Evolutionary conservation across 2,113 vertebrate genomes (phyloP).

Genomic region (Cyprinodon variegatus): DNA sequence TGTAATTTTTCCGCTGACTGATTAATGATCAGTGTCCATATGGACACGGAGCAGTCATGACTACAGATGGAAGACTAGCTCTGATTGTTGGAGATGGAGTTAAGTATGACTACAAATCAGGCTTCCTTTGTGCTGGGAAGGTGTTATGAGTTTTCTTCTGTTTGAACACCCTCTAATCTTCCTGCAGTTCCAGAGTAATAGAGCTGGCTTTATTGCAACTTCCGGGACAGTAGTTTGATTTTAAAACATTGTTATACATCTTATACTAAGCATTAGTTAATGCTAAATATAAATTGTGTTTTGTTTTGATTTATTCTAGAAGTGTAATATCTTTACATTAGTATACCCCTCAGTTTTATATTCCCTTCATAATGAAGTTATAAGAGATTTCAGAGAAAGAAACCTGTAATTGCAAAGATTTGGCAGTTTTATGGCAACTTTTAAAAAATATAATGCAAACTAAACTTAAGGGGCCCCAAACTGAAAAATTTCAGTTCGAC

Average conservation of each 20-base stretch:
- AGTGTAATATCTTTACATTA: neutral
- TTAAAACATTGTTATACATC: neutral
- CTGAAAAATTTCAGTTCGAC: slow-evolving; percentile 35
- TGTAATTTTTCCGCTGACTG: slow-evolving; percentile 36
- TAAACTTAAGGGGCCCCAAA: neutral
- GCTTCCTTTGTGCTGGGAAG: slow-evolving; percentile 33
- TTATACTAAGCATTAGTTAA: neutral
- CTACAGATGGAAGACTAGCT: slow-evolving; percentile 18
- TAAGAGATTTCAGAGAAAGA: neutral
- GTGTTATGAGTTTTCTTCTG: slow-evolving; percentile 51
- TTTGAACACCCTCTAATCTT: slow-evolving; percentile 38
- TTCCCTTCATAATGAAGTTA: neutral
- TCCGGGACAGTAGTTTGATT: neutral
- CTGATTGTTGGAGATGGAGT: slow-evolving; percentile 29
- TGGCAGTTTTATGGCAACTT: slow-evolving; percentile 13
- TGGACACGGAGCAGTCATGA: slow-evolving; percentile 23
- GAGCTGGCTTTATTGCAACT: slow-evolving; percentile 27
- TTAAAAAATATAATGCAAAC: slow-evolving; percentile 14
- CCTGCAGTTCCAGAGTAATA: slow-evolving; percentile 1
- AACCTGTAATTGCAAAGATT: slow-evolving; percentile 2
- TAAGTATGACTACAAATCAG: slow-evolving; percentile 43
- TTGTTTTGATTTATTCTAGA: neutral
- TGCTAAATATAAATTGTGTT: neutral
- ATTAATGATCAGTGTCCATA: slow-evolving; percentile 34
- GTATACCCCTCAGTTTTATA: neutral